Evolutionary conservation across 2,113 vertebrate species (phyloP).

Genomic region (Chamaetylas fuelleborni): DNA sequence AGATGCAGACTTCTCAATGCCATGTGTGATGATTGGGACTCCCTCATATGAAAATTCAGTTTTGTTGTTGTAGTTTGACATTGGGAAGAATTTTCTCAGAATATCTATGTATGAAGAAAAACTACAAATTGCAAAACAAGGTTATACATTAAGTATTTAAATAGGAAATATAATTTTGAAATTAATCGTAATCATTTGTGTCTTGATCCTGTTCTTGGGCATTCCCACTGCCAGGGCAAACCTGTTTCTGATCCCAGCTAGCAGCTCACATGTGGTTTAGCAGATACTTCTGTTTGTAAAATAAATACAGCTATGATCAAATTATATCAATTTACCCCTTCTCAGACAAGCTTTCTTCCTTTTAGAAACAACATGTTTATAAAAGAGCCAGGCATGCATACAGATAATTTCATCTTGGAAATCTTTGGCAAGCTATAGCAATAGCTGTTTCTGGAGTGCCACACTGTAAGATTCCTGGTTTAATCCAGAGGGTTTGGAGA

Average conservation of each 20-base stretch:
- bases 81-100: not conserved
- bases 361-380: not conserved
- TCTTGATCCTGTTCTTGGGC: not conserved
- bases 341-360: not conserved
- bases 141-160: not conserved
- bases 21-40: not conserved
- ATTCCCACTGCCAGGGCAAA: not conserved
- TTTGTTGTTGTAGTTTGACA: not conserved
- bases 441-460: not conserved
- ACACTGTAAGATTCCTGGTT: not conserved
- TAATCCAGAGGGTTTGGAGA: not conserved
- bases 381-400: not conserved
- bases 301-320: not conserved
- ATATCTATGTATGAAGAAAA: not conserved
- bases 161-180: not conserved
- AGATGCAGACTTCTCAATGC: not conserved
- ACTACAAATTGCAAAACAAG: not conserved
- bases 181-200: not conserved
- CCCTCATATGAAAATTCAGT: accelerated
- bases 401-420: not conserved
- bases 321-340: not conserved
- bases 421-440: not conserved
- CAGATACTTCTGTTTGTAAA: not conserved
- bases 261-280: not conserved
- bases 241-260: not conserved